Evolutionary conservation across 2,888 invertebrate genomes (phyloP), one percentile per base, ranked within the genome.

Genomic region (Phaonia tiefii): DNA sequence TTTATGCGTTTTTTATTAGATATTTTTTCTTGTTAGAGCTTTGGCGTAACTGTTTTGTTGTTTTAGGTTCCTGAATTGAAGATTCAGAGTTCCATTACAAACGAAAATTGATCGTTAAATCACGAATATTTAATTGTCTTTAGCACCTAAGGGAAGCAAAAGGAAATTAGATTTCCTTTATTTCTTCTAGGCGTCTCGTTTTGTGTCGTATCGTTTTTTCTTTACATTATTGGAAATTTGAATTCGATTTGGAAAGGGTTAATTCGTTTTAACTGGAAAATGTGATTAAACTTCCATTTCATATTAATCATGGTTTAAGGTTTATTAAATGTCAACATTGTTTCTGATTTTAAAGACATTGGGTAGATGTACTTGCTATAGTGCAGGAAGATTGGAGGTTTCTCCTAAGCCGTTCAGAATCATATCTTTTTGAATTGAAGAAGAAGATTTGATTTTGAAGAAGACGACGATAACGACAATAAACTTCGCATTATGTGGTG

Each of bases 61-160:
- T n/a, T 31, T 31, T 31, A 31, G 31, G 31, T 31, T 31, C 8
- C 4, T 76, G 46, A 22, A 49, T 31, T 46, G 60, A 65, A 70
- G 66, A 74, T 49, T 74, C 70, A 60, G 77, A 8, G 78, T 79
- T 78, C 46, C 75, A 75, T 69, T 74, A 60, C 49, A 86, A 87
- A 87, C 86, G 85, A 87, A 88, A 89, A 31, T 31, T 89, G 89
- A 89, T 90, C 89, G 89, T 88, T 89, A 88, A 89, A 90, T 90
- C 90, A 90, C 90, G 90, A 90, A 89, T 89, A 89, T 90, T 90
- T 90, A 90, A 90, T 90, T 90, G 90, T 88, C 89, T 89, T 89
- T 87, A 89, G 88, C 89, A 89, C 89, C 90, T 88, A 87, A 87
- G 89, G 90, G 87, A 87, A 86, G 85, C 86, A 86, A 85, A 87